Conservation (phyloP, 1,140 invertebrate species). For the Bombyx mandarina region DNA sequence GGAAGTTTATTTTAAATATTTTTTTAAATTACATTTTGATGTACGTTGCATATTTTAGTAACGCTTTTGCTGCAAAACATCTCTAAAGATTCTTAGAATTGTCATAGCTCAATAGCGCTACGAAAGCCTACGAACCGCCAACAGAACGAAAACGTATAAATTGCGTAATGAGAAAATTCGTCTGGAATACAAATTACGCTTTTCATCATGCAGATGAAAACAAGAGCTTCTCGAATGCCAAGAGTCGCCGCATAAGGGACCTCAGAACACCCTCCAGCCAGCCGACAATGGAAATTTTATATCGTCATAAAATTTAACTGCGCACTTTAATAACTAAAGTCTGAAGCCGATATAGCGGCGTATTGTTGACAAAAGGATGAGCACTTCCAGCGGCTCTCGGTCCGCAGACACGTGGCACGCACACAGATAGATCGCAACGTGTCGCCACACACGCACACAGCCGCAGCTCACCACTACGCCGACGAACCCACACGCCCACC, state of each 20-base stretch:
- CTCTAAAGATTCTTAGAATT: too few relatives aligned
- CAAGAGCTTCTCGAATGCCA: slow-evolving; percentile 12
- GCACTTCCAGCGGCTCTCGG: slow-evolving; percentile 34
- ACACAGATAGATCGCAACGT: slow-evolving; percentile 18
- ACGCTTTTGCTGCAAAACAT: too few relatives aligned
- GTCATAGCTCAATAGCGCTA: not conserved
- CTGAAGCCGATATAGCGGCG: slow-evolving; percentile 52
- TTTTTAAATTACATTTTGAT: too few relatives aligned
- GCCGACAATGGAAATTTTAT: slow-evolving; percentile 58
- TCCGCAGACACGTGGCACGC: slow-evolving; percentile 27
- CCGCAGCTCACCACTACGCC: slow-evolving; percentile 39
- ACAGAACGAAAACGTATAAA: not conserved
- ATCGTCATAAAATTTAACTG: slow-evolving; percentile 59
- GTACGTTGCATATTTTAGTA: too few relatives aligned
- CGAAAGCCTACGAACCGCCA: not conserved
- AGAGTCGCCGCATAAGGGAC: slow-evolving; percentile 20
- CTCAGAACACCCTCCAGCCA: slow-evolving; percentile 30
- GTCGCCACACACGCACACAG: slow-evolving; percentile 36
- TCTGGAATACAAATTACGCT: slow-evolving; percentile 8
- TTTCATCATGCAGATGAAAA: slow-evolving; percentile 13
- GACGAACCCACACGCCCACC: slow-evolving; percentile 62
- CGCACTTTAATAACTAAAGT: slow-evolving; percentile 65
- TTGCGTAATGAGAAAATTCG: slow-evolving; percentile 2
- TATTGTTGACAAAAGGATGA: slow-evolving; percentile 68
- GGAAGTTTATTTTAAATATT: too few relatives aligned